These are phyloP conservation scores for Diloba caeruleocephala DNA, from an alignment of 2,888 invertebrate genomes.

Conservation along the genomic window DNA sequence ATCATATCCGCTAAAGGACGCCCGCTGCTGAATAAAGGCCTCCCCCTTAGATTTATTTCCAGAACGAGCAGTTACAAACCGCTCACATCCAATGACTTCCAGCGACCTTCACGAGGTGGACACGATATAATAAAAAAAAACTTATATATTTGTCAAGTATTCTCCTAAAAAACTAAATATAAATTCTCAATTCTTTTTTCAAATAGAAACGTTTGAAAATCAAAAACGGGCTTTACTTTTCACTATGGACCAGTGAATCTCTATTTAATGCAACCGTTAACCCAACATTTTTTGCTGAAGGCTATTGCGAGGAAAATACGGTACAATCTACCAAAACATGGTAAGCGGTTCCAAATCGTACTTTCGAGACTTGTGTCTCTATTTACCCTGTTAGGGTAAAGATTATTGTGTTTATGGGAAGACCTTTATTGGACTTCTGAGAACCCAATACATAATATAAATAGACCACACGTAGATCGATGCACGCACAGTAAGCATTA, in stretches of 20 bases:
- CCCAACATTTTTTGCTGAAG: slow-evolving; percentile 8
- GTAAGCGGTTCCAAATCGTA: slow-evolving; percentile 11
- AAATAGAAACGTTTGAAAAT: no score
- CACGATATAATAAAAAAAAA: no score
- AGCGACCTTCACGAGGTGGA: no score
- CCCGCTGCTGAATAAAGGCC: no score
- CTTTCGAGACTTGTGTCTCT: slow-evolving; percentile 15
- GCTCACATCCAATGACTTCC: no score
- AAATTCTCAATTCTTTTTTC: no score
- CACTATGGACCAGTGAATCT: not conserved
- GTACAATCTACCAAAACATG: slow-evolving; percentile 21
- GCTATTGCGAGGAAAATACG: slow-evolving; percentile 24
- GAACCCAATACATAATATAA: slow-evolving; percentile 30
- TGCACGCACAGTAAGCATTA: no score
- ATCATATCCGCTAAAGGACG: no score
- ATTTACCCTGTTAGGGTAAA: slow-evolving; percentile 22
- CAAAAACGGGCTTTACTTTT: not conserved
- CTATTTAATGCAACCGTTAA: slow-evolving; percentile 7
- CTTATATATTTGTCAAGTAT: no score
- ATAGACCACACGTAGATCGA: slow-evolving; percentile 13
- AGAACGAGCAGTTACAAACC: no score
- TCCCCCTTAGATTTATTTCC: no score
- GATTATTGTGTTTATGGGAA: slow-evolving; percentile 36
- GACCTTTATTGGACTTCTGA: slow-evolving; percentile 18
- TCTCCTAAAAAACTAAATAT: no score